Percentiles rank a stretch among this genome's conserved stretches.
These are phyloP conservation scores for Sepioteuthis lessoniana DNA, from an alignment of 2,888 invertebrate genomes.

Conservation along the genomic window DNA sequence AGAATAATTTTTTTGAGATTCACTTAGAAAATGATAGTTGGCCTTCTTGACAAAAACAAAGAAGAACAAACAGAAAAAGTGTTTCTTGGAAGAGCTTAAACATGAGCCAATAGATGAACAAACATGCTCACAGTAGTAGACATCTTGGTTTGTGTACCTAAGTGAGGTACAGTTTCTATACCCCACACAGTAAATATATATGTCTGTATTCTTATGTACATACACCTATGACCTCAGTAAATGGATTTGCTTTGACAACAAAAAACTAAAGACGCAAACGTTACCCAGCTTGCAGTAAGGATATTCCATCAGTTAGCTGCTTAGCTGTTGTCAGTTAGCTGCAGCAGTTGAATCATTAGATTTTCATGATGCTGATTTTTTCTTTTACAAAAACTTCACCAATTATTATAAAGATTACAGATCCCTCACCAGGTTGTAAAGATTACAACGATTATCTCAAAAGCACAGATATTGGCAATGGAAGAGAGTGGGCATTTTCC, in stretches of 20 bases:
- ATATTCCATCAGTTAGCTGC: not conserved
- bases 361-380: not conserved
- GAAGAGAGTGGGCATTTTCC: no score
- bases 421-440: no score
- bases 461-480: no score
- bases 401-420: no score
- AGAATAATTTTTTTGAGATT: not conserved
- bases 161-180: not conserved
- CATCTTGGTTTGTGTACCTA: not conserved
- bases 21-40: not conserved
- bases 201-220: conserved; percentile 17
- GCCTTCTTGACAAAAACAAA: not conserved
- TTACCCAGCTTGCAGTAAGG: not conserved
- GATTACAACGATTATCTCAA: no score
- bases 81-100: not conserved
- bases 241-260: conserved; percentile 33
- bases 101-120: not conserved
- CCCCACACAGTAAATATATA: not conserved
- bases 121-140: not conserved
- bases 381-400: no score
- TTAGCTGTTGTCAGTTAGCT: not conserved
- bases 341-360: not conserved
- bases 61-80: not conserved
- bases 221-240: not conserved
- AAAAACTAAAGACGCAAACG: not conserved